Evolutionary conservation across 2,888 invertebrate species (phyloP).

Genomic region (Hirtodrosophila trivittata): DNA sequence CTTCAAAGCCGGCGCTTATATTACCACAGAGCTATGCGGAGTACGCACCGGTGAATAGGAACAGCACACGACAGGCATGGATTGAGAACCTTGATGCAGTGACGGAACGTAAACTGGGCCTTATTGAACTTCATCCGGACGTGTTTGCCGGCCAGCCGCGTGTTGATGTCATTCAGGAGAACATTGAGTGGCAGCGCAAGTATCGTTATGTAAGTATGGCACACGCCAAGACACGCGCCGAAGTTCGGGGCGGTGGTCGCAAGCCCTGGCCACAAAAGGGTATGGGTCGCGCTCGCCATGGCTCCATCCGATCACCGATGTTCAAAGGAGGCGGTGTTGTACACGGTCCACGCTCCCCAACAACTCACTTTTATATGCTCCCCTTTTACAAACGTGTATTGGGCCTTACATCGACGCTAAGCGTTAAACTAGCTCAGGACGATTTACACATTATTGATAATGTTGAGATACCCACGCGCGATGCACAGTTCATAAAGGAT

Average conservation of each 20-base stretch:
- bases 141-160: constrained; percentile 93
- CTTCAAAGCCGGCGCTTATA: constrained; percentile 58
- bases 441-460: constrained; percentile 95
- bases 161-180: constrained; percentile 93
- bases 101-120: constrained; percentile 90
- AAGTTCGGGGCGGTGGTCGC: constrained; percentile 93
- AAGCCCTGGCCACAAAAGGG: constrained; percentile 99
- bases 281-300: constrained; percentile 94
- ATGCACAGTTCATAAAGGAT: constrained; percentile 90
- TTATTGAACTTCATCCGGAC: constrained; percentile 95
- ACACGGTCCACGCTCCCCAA: constrained; percentile 96
- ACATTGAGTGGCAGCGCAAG: constrained; percentile 93
- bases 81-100: constrained; percentile 92
- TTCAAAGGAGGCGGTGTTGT: constrained; percentile 92
- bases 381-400: constrained; percentile 90
- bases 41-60: constrained; percentile 66
- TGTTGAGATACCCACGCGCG: constrained; percentile 93
- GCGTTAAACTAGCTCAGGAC: constrained; percentile 97
- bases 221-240: constrained; percentile 91
- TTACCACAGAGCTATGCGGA: constrained; percentile 66
- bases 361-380: constrained; percentile 96
- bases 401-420: constrained; percentile 93
- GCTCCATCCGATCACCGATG: constrained; percentile 95
- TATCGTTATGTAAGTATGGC: constrained; percentile 93
- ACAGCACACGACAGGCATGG: constrained; percentile 89